Conservation (phyloP, 2,888 invertebrate genomes). For the Linnaemya vulpina region DNA sequence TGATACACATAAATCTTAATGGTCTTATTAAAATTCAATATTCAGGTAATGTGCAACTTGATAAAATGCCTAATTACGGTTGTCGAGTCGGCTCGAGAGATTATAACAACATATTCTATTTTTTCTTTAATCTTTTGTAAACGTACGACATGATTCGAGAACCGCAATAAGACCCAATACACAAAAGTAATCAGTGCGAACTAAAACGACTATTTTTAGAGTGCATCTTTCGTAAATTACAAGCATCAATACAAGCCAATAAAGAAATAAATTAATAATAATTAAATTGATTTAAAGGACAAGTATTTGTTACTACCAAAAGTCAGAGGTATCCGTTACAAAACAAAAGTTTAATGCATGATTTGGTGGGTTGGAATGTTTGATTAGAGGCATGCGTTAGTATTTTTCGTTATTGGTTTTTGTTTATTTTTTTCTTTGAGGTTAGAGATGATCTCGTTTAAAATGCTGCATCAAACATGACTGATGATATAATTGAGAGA, state of each 20-base stretch:
- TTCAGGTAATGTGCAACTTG: too few species aligned
- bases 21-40: too few species aligned
- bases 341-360: constrained; percentile 37
- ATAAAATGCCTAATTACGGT: too few species aligned
- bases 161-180: too few species aligned
- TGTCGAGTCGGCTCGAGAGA: too few species aligned
- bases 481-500: constrained; percentile 64
- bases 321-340: constrained; percentile 40
- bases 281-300: neutral
- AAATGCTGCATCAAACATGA: constrained; percentile 72
- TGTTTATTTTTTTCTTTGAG: neutral
- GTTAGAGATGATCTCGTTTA: constrained; percentile 62
- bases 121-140: too few species aligned
- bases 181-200: neutral
- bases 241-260: neutral
- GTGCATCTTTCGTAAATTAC: neutral
- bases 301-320: constrained; percentile 47
- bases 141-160: too few species aligned
- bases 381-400: constrained; percentile 37
- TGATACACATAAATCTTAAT: too few species aligned
- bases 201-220: neutral
- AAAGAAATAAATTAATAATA: neutral
- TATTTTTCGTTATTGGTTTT: neutral
- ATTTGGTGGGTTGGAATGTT: constrained; percentile 31
- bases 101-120: too few species aligned